phyloP scores from a whole-genome alignment of 2,797 vertebrate genomes.

The Furcifer pardalis region DNA sequence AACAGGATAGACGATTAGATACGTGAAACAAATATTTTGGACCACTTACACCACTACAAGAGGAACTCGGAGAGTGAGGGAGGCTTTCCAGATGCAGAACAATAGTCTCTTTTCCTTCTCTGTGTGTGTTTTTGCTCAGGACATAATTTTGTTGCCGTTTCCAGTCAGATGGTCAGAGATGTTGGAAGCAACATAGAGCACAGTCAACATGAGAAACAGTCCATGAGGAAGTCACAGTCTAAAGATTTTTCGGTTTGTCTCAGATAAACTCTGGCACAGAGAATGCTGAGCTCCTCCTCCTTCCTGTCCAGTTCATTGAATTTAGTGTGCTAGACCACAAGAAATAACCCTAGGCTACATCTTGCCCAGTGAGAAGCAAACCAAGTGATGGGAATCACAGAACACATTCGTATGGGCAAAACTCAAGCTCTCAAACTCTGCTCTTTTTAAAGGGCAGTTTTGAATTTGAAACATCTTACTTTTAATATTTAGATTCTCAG shows the following conservation, averaged over 20 bases:
- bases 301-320: neutral
- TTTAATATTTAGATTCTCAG: neutral
- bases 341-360: neutral
- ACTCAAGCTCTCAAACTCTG: neutral
- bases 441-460: neutral
- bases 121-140: neutral
- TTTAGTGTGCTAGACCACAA: neutral
- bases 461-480: neutral
- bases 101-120: neutral
- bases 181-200: neutral
- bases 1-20: neutral
- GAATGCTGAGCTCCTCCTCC: neutral
- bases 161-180: neutral
- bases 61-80: neutral
- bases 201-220: neutral
- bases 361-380: constrained; percentile 12
- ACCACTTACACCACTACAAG: neutral
- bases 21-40: neutral
- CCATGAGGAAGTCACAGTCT: neutral
- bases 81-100: neutral
- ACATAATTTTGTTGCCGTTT: neutral
- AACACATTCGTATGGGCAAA: neutral
- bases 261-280: neutral
- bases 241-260: neutral
- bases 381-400: neutral